phyloP scores from a whole-genome alignment of 2,113 vertebrate species.

The Reinhardtius hippoglossoides region DNA sequence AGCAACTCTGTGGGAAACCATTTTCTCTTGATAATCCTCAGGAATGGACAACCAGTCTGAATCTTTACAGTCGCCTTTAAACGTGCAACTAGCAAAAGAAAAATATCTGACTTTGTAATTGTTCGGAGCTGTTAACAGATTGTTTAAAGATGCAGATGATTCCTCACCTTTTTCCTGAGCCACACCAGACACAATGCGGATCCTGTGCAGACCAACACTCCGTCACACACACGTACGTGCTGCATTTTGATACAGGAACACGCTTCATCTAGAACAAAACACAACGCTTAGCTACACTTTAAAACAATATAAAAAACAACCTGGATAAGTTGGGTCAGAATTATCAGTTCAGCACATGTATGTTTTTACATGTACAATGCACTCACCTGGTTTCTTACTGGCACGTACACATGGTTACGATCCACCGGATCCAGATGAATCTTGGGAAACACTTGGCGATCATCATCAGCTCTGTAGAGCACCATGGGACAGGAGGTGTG shows the following conservation, averaged over 20 bases:
- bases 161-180: slow-evolving; percentile 61
- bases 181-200: slow-evolving; percentile 93
- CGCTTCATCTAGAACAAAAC: slow-evolving; percentile 84
- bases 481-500: slow-evolving; percentile 85
- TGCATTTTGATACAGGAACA: slow-evolving; percentile 85
- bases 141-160: background rate
- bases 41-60: slow-evolving; percentile 75
- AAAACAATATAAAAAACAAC: background rate
- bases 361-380: too few species aligned
- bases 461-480: slow-evolving; percentile 87
- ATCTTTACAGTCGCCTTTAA: slow-evolving; percentile 67
- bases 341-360: background rate
- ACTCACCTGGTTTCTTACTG: slow-evolving; percentile 86
- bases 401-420: slow-evolving; percentile 86
- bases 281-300: background rate
- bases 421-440: slow-evolving; percentile 86
- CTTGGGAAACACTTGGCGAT: slow-evolving; percentile 85
- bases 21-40: slow-evolving; percentile 47
- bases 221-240: slow-evolving; percentile 69
- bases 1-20: slow-evolving; percentile 65
- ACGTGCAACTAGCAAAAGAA: slow-evolving; percentile 68
- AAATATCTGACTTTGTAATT: background rate
- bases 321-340: background rate
- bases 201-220: slow-evolving; percentile 88
- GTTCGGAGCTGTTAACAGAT: background rate